A percentile compares a stretch with the other conserved stretches of the same genome.
Evolutionary conservation across 2,113 vertebrate species (phyloP).

Genomic region (Phaethon lepturus): DNA sequence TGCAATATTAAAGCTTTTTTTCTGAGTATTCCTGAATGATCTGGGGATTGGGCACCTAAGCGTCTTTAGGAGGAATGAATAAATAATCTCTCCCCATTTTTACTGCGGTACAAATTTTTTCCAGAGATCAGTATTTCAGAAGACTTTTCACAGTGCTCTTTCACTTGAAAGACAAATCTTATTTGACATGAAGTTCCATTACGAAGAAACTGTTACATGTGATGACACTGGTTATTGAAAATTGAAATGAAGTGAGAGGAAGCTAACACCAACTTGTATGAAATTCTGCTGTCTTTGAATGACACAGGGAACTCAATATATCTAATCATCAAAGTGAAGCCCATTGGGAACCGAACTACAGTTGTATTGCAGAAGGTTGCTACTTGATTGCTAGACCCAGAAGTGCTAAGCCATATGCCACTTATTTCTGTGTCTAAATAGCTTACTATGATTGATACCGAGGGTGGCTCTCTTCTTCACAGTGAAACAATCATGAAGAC

Average conservation of each 20-base stretch:
- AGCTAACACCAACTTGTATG: slow-evolving; percentile 61
- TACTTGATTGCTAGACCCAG: slow-evolving; percentile 69
- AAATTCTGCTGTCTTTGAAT: slow-evolving; percentile 74
- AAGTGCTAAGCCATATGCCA: slow-evolving; percentile 71
- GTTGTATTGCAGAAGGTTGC: slow-evolving; percentile 56
- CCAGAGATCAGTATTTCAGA: slow-evolving; percentile 52
- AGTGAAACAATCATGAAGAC: slow-evolving; percentile 41
- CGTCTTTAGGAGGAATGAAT: background rate
- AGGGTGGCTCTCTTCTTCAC: slow-evolving; percentile 21
- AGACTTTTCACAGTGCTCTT: slow-evolving; percentile 46
- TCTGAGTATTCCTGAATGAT: background rate
- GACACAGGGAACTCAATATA: slow-evolving; percentile 77
- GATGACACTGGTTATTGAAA: slow-evolving; percentile 79
- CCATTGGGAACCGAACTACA: slow-evolving; percentile 63
- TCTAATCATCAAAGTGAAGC: slow-evolving; percentile 75
- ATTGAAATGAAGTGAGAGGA: slow-evolving; percentile 80
- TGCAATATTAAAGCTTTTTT: background rate
- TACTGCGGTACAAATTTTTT: slow-evolving; percentile 6
- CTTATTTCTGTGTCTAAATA: slow-evolving; percentile 70
- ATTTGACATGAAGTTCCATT: slow-evolving; percentile 71
- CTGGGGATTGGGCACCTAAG: background rate
- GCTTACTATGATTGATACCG: slow-evolving; percentile 45
- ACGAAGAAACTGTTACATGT: slow-evolving; percentile 71
- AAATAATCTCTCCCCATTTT: background rate
- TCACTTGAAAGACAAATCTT: slow-evolving; percentile 71